phyloP scores from a whole-genome alignment of 1,140 invertebrate genomes.

The Steinernema feltiae region DNA sequence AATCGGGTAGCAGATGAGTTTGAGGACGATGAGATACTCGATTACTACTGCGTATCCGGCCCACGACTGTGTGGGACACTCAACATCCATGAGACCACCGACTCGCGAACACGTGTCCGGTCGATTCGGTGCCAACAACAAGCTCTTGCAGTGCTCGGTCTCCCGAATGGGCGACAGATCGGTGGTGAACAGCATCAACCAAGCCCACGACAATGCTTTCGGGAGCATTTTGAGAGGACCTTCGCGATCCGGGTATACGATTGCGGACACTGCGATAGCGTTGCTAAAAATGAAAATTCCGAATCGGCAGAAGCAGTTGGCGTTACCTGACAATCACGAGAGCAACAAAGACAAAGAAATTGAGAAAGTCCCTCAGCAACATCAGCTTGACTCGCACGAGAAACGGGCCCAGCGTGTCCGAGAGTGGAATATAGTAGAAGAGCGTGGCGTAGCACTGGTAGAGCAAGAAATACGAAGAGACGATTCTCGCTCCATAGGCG shows the following conservation, averaged over 20 bases:
- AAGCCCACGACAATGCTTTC: slow-evolving; percentile 43
- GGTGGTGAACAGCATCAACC: slow-evolving; percentile 49
- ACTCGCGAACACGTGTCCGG: slow-evolving; percentile 24
- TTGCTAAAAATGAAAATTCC: too few relatives aligned
- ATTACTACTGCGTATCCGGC: slow-evolving; percentile 40
- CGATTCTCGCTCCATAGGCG: slow-evolving; percentile 32
- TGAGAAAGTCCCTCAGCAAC: slow-evolving; percentile 48
- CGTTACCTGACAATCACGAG: slow-evolving; percentile 44
- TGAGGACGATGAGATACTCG: slow-evolving; percentile 50
- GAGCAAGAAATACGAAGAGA: slow-evolving; percentile 48
- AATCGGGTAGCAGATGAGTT: slow-evolving; percentile 50
- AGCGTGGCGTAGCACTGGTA: slow-evolving; percentile 53
- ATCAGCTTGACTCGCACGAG: slow-evolving; percentile 53
- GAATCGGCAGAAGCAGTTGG: not conserved
- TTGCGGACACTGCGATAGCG: slow-evolving; percentile 49
- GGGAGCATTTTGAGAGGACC: slow-evolving; percentile 15
- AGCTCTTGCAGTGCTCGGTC: slow-evolving; percentile 38
- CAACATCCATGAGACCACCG: not conserved
- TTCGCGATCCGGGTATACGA: slow-evolving; percentile 46
- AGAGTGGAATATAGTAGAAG: slow-evolving; percentile 52
- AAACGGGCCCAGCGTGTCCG: slow-evolving; percentile 45
- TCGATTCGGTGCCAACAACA: slow-evolving; percentile 29
- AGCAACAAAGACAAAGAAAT: slow-evolving; percentile 47
- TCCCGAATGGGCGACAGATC: slow-evolving; percentile 43
- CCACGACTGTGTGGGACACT: slow-evolving; percentile 42